Evolutionary conservation across 2,797 vertebrate genomes (phyloP).

Genomic region (Champsocephalus gunnari): DNA sequence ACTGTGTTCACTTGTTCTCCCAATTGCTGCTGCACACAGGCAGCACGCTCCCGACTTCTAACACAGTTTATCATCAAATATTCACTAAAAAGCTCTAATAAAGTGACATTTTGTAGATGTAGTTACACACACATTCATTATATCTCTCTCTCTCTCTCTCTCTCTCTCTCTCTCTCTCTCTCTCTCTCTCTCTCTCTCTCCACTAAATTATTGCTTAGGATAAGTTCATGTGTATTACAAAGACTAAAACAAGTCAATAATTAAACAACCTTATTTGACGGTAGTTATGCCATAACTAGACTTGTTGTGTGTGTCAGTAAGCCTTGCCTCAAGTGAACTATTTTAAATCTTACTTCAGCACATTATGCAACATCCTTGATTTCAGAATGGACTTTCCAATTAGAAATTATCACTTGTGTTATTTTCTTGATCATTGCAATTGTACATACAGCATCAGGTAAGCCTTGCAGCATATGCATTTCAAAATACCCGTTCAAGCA

Average conservation of each 20-base stretch:
- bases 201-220: constrained; percentile 22
- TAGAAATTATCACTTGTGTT: background rate
- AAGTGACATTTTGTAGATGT: constrained; percentile 53
- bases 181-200: background rate
- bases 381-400: constrained; percentile 39
- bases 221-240: constrained; percentile 35
- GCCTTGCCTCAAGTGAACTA: constrained; percentile 39
- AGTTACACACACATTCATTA: constrained; percentile 11
- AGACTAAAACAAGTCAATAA: background rate
- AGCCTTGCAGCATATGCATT: background rate
- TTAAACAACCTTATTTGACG: constrained; percentile 24
- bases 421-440: background rate
- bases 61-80: constrained; percentile 68
- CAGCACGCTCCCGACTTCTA: constrained; percentile 60
- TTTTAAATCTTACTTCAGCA: constrained; percentile 59
- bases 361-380: constrained; percentile 55
- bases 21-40: constrained; percentile 66
- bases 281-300: constrained; percentile 12
- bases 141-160: constrained; percentile 8
- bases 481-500: too few relatives aligned
- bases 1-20: constrained; percentile 76
- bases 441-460: background rate
- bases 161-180: too few relatives aligned
- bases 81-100: constrained; percentile 62
- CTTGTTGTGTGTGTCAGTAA: constrained; percentile 20